A percentile compares a stretch with the other conserved stretches of the same genome.
Conservation (phyloP, 2,797 vertebrate genomes). For the Helicolenus hilgendorfi region DNA sequence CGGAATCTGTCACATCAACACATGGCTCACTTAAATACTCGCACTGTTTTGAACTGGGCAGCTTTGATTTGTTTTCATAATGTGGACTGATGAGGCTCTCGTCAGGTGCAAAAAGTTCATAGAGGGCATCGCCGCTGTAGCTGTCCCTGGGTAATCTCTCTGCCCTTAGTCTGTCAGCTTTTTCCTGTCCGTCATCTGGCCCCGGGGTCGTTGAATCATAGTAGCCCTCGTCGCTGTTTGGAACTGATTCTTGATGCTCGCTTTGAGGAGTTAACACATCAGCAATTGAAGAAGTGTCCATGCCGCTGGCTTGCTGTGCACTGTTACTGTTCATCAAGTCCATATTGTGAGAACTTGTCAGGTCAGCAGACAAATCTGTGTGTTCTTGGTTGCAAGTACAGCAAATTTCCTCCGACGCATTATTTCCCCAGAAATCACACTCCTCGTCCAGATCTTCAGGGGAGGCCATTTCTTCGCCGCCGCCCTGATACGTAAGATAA, state of each 20-base stretch:
- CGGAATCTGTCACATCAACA: conserved; percentile 76
- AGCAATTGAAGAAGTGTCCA: conserved; percentile 80
- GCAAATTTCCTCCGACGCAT: conserved; percentile 78
- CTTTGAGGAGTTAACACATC: conserved; percentile 96
- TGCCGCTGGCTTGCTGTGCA: conserved; percentile 73
- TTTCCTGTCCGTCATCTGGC: conserved; percentile 93
- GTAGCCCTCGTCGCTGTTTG: conserved; percentile 98
- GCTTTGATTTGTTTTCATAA: conserved; percentile 89
- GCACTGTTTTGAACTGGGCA: conserved; percentile 84
- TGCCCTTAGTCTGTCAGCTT: conserved; percentile 84
- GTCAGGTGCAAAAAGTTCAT: conserved; percentile 96
- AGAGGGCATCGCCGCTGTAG: conserved; percentile 98
- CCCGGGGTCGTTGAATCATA: conserved; percentile 96
- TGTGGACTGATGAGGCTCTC: conserved; percentile 94
- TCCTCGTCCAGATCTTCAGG: conserved; percentile 94
- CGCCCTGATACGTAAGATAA: conserved; percentile 97
- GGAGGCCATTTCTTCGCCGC: conserved; percentile 98
- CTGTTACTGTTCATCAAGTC: conserved; percentile 80
- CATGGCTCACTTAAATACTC: conserved; percentile 88
- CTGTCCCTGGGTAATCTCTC: conserved; percentile 96
- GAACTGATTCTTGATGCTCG: conserved; percentile 96
- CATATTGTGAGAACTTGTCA: conserved; percentile 82
- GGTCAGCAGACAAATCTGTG: conserved; percentile 76
- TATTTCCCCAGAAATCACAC: conserved; percentile 89
- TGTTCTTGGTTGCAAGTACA: conserved; percentile 83